Conservation (phyloP, 2,888 invertebrate species). For the Scaptodrosophila latifasciaeformis region DNA sequence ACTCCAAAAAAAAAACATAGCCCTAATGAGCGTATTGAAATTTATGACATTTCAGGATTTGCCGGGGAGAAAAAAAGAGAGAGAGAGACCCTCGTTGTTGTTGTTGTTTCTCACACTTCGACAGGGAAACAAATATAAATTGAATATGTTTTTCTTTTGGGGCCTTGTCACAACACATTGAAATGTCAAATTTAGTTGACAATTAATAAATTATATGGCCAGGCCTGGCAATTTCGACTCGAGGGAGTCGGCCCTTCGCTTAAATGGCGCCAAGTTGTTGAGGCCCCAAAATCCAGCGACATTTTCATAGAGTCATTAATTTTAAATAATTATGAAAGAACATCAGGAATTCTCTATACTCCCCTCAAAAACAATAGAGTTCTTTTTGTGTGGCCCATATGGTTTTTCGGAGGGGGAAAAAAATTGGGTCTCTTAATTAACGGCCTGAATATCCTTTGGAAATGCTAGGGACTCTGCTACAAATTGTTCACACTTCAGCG, state of each 20-base stretch:
- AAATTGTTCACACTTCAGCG: conserved; percentile 71
- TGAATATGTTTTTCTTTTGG: conserved; percentile 41
- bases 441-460: conserved; percentile 27
- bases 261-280: conserved; percentile 70
- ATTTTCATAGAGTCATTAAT: conserved; percentile 63
- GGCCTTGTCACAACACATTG: conserved; percentile 61
- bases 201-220: conserved; percentile 72
- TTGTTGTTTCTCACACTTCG: conserved; percentile 72
- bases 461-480: conserved; percentile 28
- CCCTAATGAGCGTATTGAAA: conserved; percentile 71
- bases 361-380: conserved; percentile 52
- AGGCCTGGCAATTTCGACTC: conserved; percentile 12
- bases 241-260: conserved; percentile 29
- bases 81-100: not conserved
- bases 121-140: conserved; percentile 64
- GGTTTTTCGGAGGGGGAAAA: conserved; percentile 8
- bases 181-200: conserved; percentile 74
- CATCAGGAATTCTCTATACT: conserved; percentile 48
- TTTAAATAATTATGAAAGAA: conserved; percentile 62
- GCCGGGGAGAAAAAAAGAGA: too few relatives aligned
- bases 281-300: conserved; percentile 7
- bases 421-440: conserved; percentile 54
- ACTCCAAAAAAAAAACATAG: not conserved
- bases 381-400: conserved; percentile 56
- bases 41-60: conserved; percentile 61